phyloP scores from a whole-genome alignment of 35 echinoderm and acorn worm species.

The Apostichopus japonicus region DNA sequence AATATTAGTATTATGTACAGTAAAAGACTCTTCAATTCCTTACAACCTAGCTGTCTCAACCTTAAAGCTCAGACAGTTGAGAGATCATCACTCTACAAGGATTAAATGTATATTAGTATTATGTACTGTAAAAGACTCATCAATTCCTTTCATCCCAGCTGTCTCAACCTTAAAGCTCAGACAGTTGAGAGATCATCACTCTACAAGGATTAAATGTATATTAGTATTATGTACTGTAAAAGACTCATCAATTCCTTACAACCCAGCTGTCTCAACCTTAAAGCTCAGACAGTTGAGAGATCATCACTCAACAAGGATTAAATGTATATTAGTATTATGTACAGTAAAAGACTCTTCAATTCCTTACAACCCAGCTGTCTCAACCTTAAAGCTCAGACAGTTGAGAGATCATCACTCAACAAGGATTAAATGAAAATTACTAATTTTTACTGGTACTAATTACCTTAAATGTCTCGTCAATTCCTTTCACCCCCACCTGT shows the following conservation, averaged over 20 bases:
- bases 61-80: background rate
- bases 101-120: background rate
- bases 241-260: no score
- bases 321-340: background rate
- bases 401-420: background rate
- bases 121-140: background rate
- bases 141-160: no score
- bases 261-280: no score
- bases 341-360: no score
- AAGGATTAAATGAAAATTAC: background rate
- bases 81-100: background rate
- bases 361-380: no score
- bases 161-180: no score
- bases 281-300: background rate
- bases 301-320: background rate
- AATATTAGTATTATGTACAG: background rate
- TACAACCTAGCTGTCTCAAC: no score
- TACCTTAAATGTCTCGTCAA: constrained; percentile 96
- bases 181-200: background rate
- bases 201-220: background rate
- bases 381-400: no score
- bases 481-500: constrained; percentile 75
- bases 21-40: no score
- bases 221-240: background rate
- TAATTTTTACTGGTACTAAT: background rate